phyloP scores from a whole-genome alignment of 2,888 invertebrate species.

The Unio pictorum region DNA sequence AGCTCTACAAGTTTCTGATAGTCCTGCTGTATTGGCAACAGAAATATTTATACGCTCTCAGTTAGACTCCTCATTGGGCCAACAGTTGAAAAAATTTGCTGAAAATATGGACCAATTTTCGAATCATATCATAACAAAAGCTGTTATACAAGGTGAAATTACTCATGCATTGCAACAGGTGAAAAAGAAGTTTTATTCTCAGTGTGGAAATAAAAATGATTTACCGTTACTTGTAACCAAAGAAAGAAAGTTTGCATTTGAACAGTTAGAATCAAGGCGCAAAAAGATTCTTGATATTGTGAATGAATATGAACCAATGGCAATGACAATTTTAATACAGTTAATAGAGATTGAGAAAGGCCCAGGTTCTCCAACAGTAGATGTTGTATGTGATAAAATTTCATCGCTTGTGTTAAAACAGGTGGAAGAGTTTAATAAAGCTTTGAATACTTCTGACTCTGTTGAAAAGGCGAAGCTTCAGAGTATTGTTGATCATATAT shows the following conservation, averaged over 20 bases:
- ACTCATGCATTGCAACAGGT: constrained; percentile 72
- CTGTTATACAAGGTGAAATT: constrained; percentile 63
- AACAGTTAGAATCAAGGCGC: constrained; percentile 46
- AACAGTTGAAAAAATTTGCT: constrained; percentile 44
- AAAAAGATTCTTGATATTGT: constrained; percentile 44
- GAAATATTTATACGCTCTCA: constrained; percentile 61
- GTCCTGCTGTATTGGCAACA: constrained; percentile 51
- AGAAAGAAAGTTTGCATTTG: constrained; percentile 49
- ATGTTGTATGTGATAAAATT: constrained; percentile 34
- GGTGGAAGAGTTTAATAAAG: constrained; percentile 27
- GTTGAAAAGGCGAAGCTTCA: constrained; percentile 21
- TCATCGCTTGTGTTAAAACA: constrained; percentile 27
- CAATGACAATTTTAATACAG: constrained; percentile 38
- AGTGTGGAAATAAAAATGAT: constrained; percentile 23
- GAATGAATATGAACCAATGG: constrained; percentile 42
- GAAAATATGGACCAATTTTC: constrained; percentile 48
- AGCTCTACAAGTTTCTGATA: constrained; percentile 38
- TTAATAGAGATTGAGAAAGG: constrained; percentile 35
- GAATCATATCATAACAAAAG: constrained; percentile 52
- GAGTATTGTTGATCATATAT: constrained; percentile 27
- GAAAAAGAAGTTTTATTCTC: constrained; percentile 76
- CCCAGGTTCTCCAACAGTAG: constrained; percentile 28
- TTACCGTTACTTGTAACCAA: constrained; percentile 33
- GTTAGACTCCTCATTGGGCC: constrained; percentile 53
- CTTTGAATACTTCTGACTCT: constrained; percentile 18